A percentile compares a stretch with the other conserved stretches of the same genome.
Evolutionary conservation across 2,113 vertebrate species (phyloP).

Genomic region (Cyprinodon brontotheroides): DNA sequence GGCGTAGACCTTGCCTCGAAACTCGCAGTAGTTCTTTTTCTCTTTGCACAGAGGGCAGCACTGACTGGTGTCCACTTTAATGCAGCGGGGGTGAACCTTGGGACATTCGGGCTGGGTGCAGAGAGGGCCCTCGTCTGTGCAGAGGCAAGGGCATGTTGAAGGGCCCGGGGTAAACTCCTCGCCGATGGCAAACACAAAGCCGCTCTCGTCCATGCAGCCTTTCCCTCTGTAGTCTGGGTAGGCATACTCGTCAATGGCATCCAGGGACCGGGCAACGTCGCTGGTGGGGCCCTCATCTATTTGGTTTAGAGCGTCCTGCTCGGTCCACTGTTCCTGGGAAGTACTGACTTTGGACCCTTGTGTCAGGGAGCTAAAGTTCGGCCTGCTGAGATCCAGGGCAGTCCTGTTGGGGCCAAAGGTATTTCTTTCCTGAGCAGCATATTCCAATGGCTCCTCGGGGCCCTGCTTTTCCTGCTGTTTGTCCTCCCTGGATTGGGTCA

Average conservation of each 20-base stretch:
- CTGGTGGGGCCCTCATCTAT: slow-evolving; percentile 82
- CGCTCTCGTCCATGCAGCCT: slow-evolving; percentile 97
- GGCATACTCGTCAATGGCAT: slow-evolving; percentile 90
- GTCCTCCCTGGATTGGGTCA: slow-evolving; percentile 86
- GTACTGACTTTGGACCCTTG: slow-evolving; percentile 69
- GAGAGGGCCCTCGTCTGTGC: slow-evolving; percentile 96
- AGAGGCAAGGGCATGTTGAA: slow-evolving; percentile 94
- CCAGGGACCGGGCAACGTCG: slow-evolving; percentile 81
- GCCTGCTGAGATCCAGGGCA: slow-evolving; percentile 77
- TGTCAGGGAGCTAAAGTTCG: slow-evolving; percentile 77
- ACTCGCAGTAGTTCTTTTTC: slow-evolving; percentile 96
- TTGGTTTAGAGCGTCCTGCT: slow-evolving; percentile 74
- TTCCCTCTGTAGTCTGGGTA: slow-evolving; percentile 98
- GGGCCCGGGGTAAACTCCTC: slow-evolving; percentile 96
- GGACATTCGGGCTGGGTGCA: slow-evolving; percentile 96
- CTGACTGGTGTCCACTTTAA: slow-evolving; percentile 94
- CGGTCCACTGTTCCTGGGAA: slow-evolving; percentile 80
- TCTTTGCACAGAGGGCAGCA: slow-evolving; percentile 98
- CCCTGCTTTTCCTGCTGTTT: slow-evolving; percentile 67
- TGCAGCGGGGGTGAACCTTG: slow-evolving; percentile 92
- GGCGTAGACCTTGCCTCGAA: slow-evolving; percentile 91
- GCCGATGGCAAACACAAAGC: slow-evolving; percentile 96
- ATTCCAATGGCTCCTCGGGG: slow-evolving; percentile 74
- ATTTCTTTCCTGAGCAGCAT: slow-evolving; percentile 74
- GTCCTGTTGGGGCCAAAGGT: slow-evolving; percentile 82